Conservation (phyloP, 2,113 vertebrate species). For the Hystrix cristata region DNA sequence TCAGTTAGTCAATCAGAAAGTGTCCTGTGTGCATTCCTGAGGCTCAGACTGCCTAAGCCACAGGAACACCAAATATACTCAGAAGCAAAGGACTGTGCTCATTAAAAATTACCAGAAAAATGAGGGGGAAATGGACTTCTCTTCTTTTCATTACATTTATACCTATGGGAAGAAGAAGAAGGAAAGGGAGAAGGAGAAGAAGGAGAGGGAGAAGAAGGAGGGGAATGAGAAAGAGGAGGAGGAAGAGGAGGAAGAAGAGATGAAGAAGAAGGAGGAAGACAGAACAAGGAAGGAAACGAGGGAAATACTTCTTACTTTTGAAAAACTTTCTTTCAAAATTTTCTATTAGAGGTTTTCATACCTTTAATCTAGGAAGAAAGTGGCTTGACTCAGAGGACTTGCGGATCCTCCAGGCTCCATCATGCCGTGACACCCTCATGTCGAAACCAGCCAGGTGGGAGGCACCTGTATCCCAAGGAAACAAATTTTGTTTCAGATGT, state of each 20-base stretch:
- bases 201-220: neutral
- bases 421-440: neutral
- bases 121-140: neutral
- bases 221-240: neutral
- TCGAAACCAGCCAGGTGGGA: neutral
- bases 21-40: neutral
- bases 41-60: neutral
- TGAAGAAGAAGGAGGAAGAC: neutral
- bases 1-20: neutral
- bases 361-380: constrained; percentile 1
- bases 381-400: neutral
- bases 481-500: neutral
- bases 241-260: neutral
- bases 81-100: neutral
- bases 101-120: neutral
- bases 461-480: neutral
- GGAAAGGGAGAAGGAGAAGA: neutral
- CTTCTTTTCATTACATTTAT: neutral
- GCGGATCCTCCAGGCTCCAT: neutral
- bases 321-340: constrained; percentile 20
- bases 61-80: neutral
- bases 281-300: neutral
- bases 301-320: constrained; percentile 33
- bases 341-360: neutral
- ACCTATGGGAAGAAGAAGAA: too few relatives aligned